Percentiles rank a stretch among this genome's conserved stretches.
Conservation (phyloP, 2,888 invertebrate genomes). For the Phengaris alcon region DNA sequence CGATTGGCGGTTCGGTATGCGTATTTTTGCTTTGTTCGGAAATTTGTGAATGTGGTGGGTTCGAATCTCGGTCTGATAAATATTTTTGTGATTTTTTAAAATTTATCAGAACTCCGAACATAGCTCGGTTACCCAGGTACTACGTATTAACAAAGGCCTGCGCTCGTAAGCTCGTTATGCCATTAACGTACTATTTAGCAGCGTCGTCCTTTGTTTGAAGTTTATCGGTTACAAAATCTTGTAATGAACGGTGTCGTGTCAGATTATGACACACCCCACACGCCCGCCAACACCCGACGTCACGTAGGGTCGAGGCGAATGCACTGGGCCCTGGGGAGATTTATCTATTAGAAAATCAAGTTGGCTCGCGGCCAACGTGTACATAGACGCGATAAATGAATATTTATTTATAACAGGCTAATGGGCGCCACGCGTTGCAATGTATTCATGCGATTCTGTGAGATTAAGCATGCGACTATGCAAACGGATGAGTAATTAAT, state of each 20-base stretch:
- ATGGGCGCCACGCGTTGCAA: constrained; percentile 12
- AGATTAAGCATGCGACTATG: constrained; percentile 9
- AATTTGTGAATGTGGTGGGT: too few relatives aligned
- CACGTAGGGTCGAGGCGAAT: constrained; percentile 35
- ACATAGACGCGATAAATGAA: constrained; percentile 16
- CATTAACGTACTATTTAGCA: background rate
- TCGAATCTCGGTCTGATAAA: too few relatives aligned
- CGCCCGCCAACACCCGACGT: constrained; percentile 6
- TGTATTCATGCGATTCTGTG: constrained; percentile 3
- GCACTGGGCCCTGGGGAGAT: constrained; percentile 46
- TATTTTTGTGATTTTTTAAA: too few relatives aligned
- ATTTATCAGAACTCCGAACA: too few relatives aligned
- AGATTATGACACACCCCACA: constrained; percentile 6
- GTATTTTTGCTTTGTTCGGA: too few relatives aligned
- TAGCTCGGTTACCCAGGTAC: too few relatives aligned
- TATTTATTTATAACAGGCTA: constrained; percentile 1
- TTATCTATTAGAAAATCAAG: constrained; percentile 59
- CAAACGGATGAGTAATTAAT: background rate
- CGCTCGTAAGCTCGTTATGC: background rate
- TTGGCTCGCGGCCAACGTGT: constrained; percentile 46
- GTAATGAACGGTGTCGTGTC: constrained; percentile 19
- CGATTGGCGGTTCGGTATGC: too few relatives aligned
- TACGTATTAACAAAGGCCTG: background rate
- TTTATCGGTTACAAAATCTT: constrained; percentile 14
- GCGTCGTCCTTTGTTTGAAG: constrained; percentile 7